Evolutionary conservation across 2,888 invertebrate genomes (phyloP).

Genomic region (Pseudoips prasinana): DNA sequence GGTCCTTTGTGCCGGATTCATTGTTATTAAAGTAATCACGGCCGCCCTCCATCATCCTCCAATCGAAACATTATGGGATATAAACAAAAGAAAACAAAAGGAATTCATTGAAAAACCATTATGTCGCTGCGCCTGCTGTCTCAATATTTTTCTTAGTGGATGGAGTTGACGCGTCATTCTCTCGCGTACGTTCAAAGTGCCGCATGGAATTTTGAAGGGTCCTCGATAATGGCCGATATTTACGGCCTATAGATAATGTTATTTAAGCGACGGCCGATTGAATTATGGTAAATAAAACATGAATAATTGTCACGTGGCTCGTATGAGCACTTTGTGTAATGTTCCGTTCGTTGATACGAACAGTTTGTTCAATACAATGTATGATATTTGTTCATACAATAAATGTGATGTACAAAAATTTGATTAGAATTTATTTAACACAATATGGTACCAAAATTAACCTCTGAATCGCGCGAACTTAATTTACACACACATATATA

Average conservation of each 20-base stretch:
- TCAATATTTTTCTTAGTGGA: constrained; percentile 80
- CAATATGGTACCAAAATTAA: neutral
- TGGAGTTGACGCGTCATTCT: constrained; percentile 77
- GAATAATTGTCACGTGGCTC: constrained; percentile 51
- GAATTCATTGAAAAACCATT: constrained; percentile 81
- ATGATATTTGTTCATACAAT: neutral
- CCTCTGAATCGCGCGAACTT: neutral
- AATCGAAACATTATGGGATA: constrained; percentile 81
- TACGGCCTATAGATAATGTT: constrained; percentile 77
- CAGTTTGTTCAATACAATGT: neutral
- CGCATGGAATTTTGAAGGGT: constrained; percentile 76
- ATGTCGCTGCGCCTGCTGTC: constrained; percentile 76
- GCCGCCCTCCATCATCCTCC: constrained; percentile 74
- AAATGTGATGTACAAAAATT: neutral
- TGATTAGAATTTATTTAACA: neutral
- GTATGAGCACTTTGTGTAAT: constrained; percentile 19
- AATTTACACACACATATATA: neutral
- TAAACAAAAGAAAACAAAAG: constrained; percentile 80
- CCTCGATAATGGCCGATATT: constrained; percentile 77
- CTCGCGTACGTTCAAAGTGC: constrained; percentile 67
- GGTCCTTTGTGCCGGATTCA: constrained; percentile 74
- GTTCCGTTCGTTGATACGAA: constrained; percentile 18
- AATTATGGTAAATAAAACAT: constrained; percentile 66
- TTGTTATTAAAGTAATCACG: constrained; percentile 82
- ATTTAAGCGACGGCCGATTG: constrained; percentile 62